Conservation (phyloP, 2,888 invertebrate species). For the Amphimallon solstitiale region DNA sequence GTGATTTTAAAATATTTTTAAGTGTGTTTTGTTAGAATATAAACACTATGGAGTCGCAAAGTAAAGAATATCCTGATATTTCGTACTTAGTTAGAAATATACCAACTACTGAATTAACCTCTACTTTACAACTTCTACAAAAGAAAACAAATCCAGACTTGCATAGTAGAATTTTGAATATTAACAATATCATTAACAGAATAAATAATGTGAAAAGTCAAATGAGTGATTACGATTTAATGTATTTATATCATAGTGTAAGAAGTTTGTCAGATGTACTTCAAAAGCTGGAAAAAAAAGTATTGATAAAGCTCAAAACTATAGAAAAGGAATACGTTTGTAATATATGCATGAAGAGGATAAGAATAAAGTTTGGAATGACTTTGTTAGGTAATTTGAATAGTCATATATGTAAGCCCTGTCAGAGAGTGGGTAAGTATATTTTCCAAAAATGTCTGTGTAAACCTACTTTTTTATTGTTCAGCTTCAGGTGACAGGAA, state of each 20-base stretch:
- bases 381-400: not conserved
- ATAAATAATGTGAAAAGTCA: not conserved
- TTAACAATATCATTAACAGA: not conserved
- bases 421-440: not conserved
- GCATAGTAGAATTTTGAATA: not conserved
- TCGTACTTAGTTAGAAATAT: not conserved
- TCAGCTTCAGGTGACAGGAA: not conserved
- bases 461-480: not conserved
- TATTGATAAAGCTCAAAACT: not conserved
- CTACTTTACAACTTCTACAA: not conserved
- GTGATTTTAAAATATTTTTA: too few species aligned
- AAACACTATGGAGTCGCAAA: not conserved
- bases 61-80: not conserved
- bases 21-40: too few species aligned
- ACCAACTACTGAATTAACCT: slow-evolving; percentile 11
- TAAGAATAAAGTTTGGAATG: not conserved
- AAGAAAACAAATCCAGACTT: slow-evolving; percentile 6
- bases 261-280: not conserved
- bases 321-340: not conserved
- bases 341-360: not conserved
- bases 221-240: slow-evolving; percentile 5
- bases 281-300: not conserved
- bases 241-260: slow-evolving; percentile 1
- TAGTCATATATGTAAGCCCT: not conserved
- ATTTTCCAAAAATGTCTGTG: not conserved